Conservation (phyloP, 2,113 vertebrate species). For the Solenodon paradoxus region DNA sequence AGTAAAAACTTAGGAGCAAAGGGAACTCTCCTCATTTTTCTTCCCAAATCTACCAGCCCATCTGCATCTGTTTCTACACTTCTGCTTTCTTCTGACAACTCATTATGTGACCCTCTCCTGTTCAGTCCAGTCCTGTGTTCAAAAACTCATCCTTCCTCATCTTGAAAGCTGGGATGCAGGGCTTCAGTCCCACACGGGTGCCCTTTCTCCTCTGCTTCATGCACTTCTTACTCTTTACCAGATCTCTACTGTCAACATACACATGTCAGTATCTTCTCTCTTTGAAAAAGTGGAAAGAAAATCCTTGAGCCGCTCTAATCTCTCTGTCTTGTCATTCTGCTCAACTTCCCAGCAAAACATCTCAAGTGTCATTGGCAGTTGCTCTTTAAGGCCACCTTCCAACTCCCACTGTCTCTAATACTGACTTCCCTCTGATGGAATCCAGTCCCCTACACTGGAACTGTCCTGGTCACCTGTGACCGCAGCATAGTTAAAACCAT, state of each 20-base stretch:
- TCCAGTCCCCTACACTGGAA: not conserved
- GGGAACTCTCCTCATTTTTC: not conserved
- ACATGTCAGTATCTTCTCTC: not conserved
- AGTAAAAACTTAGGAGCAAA: no score
- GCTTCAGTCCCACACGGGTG: not conserved
- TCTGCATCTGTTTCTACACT: not conserved
- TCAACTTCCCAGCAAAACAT: not conserved
- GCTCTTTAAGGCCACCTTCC: not conserved
- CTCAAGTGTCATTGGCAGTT: not conserved
- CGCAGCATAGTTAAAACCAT: not conserved
- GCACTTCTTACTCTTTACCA: not conserved
- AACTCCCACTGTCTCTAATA: not conserved
- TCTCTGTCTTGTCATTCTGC: not conserved
- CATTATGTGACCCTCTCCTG: not conserved
- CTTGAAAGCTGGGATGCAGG: not conserved
- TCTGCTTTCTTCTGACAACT: not conserved
- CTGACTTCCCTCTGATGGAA: no score
- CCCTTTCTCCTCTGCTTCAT: not conserved
- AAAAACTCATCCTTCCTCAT: not conserved
- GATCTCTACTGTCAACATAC: not conserved
- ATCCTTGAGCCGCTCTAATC: not conserved
- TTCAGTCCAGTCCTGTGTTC: not conserved
- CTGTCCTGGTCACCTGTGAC: not conserved
- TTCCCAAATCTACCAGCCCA: not conserved
- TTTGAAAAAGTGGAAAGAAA: not conserved